These are phyloP conservation scores for Clivina fossor DNA, from an alignment of 2,888 invertebrate genomes.

Conservation along the genomic window DNA sequence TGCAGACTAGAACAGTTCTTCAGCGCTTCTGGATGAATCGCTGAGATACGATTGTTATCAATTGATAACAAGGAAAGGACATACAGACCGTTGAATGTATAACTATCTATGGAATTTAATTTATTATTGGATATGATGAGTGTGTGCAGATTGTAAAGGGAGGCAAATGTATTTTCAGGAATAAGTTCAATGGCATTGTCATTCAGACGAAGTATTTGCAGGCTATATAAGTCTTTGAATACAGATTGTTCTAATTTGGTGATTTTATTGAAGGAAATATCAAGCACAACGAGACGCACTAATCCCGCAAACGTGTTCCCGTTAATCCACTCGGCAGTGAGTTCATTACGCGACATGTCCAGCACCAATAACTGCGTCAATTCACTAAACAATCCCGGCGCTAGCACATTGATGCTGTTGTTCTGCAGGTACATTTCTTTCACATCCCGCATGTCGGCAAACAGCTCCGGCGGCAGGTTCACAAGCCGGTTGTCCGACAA, in stretches of 20 bases:
- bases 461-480: constrained; percentile 79
- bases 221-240: constrained; percentile 75
- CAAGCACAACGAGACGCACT: constrained; percentile 73
- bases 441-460: constrained; percentile 74
- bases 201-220: constrained; percentile 78
- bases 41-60: constrained; percentile 77
- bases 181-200: constrained; percentile 76
- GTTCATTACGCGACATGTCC: constrained; percentile 76
- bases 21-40: constrained; percentile 73
- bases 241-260: constrained; percentile 73
- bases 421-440: constrained; percentile 81
- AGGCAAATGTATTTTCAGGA: constrained; percentile 76
- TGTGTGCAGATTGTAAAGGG: constrained; percentile 77
- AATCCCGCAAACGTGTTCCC: constrained; percentile 78
- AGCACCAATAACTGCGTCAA: constrained; percentile 73
- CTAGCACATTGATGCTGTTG: constrained; percentile 78
- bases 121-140: constrained; percentile 80
- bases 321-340: constrained; percentile 81
- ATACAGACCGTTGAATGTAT: constrained; percentile 74
- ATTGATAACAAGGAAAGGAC: constrained; percentile 75
- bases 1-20: constrained; percentile 78
- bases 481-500: constrained; percentile 79
- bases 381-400: constrained; percentile 77
- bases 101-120: constrained; percentile 72
- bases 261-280: constrained; percentile 75